These are phyloP conservation scores for Vultur gryphus DNA, from an alignment of 2,797 vertebrate genomes.

Conservation along the genomic window DNA sequence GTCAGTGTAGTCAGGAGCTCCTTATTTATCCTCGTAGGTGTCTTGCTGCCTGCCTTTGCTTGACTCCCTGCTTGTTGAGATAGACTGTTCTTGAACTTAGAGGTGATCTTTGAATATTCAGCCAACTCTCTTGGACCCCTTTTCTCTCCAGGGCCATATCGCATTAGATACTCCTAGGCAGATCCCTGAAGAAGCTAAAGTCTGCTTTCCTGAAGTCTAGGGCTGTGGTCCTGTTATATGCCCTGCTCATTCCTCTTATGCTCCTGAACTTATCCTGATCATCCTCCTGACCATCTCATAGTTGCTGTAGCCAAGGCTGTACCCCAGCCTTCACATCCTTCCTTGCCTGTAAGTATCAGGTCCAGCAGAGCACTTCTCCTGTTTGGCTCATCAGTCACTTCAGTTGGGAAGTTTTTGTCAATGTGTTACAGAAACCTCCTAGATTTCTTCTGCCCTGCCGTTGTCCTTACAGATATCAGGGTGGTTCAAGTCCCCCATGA, in stretches of 20 bases:
- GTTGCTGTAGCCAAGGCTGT: not conserved
- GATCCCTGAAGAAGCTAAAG: not conserved
- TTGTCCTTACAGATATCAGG: not conserved
- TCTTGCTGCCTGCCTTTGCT: not conserved
- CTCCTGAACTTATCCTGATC: not conserved
- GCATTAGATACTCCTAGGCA: not conserved
- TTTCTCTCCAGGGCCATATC: not conserved
- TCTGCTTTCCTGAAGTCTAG: not conserved
- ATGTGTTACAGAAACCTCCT: not conserved
- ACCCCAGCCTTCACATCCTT: not conserved
- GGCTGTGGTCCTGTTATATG: not conserved
- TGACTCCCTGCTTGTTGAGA: not conserved
- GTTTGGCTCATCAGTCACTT: not conserved
- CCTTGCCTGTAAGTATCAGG: not conserved
- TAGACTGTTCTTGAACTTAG: not conserved
- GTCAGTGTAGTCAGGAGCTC: not conserved
- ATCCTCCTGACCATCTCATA: not conserved
- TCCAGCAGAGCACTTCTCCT: not conserved
- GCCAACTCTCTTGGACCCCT: not conserved
- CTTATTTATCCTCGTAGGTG: not conserved
- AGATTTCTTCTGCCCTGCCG: not conserved
- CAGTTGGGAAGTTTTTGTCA: not conserved
- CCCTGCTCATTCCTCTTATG: not conserved
- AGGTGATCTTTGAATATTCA: not conserved
- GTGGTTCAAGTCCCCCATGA: not conserved